phyloP scores from a whole-genome alignment of 2,797 vertebrate genomes.

The Parambassis ranga region DNA sequence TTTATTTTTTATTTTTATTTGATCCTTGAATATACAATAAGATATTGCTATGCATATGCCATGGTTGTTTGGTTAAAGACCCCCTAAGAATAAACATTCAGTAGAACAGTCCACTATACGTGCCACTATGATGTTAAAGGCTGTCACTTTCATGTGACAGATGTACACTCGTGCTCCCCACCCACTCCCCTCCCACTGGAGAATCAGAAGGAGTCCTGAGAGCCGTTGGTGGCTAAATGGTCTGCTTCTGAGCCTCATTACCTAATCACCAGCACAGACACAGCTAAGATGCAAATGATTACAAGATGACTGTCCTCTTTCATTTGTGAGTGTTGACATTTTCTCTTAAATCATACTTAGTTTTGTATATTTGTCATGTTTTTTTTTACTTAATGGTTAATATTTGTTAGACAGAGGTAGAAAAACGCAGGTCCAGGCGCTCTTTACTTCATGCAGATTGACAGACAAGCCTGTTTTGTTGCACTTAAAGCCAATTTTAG shows the following conservation, averaged over 20 bases:
- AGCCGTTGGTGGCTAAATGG: conserved; percentile 91
- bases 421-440: conserved; percentile 5
- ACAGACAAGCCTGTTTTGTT: conserved; percentile 42
- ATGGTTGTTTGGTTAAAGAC: too few species aligned
- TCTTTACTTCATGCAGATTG: conserved; percentile 15
- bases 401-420: conserved; percentile 17
- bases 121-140: conserved; percentile 79
- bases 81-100: conserved; percentile 68
- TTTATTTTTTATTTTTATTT: too few species aligned
- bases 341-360: conserved; percentile 23
- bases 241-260: conserved; percentile 96
- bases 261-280: conserved; percentile 95
- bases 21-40: too few species aligned
- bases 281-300: conserved; percentile 91
- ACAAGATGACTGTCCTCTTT: conserved; percentile 71
- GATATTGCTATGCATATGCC: too few species aligned
- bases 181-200: conserved; percentile 55
- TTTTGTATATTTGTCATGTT: conserved; percentile 20
- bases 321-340: conserved; percentile 33
- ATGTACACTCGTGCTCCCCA: conserved; percentile 79
- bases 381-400: conserved; percentile 21
- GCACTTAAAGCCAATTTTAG: conserved; percentile 34
- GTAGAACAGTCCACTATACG: conserved; percentile 85
- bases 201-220: conserved; percentile 92
- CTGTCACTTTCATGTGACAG: conserved; percentile 90